Percentiles rank a stretch among this genome's conserved stretches.
phyloP scores from a whole-genome alignment of 2,888 invertebrate genomes.

The Andrena flavipes region DNA sequence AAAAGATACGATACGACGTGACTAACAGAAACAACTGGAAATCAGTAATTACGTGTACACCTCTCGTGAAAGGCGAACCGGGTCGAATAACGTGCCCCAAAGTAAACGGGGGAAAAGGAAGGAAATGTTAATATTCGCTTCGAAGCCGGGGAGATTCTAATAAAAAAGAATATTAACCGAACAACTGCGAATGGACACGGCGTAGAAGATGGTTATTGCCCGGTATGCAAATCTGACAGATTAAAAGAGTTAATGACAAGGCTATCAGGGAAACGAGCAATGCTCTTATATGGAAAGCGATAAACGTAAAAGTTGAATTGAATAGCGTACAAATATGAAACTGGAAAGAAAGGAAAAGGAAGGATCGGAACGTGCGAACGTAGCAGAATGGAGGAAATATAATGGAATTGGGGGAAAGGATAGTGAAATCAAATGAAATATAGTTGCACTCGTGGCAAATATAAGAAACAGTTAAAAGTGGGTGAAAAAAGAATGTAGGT shows the following conservation, averaged over 20 bases:
- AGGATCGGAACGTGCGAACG: too few relatives aligned
- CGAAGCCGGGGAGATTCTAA: not conserved
- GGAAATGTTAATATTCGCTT: not conserved
- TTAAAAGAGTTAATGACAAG: not conserved
- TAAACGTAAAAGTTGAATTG: not conserved
- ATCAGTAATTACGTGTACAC: not conserved
- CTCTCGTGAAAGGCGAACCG: not conserved
- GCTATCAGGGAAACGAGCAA: not conserved
- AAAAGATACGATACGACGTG: not conserved
- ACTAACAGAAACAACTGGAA: not conserved
- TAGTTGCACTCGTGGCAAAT: not conserved
- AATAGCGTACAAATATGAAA: not conserved
- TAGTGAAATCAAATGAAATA: not conserved
- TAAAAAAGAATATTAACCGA: not conserved
- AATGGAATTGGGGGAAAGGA: not conserved
- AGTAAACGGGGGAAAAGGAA: too few relatives aligned
- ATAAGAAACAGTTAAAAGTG: not conserved
- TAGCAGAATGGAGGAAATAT: not conserved
- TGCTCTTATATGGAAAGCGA: not conserved
- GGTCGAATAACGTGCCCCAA: not conserved
- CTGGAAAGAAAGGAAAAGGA: too few relatives aligned
- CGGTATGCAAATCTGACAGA: constrained; percentile 1
- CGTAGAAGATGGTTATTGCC: not conserved
- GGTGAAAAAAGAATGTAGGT: not conserved
- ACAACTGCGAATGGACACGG: not conserved